Evolutionary conservation across 2,888 invertebrate species (phyloP), one percentile per base, ranked within the genome.

Genomic region (Panorpa germanica): DNA sequence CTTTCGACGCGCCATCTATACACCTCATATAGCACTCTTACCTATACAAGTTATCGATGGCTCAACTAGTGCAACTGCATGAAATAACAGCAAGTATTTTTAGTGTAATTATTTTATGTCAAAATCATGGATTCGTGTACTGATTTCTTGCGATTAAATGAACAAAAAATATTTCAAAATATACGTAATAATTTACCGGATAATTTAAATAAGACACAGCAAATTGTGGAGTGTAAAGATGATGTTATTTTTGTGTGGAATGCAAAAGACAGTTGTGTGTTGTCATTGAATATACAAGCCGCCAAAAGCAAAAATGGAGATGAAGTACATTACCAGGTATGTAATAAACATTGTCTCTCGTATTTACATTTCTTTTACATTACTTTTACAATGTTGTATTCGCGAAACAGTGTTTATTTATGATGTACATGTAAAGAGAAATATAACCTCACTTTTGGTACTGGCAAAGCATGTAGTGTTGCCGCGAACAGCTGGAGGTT

Each of bases 221-320:
- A 67, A 42, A 49, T 70, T 22, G 39, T 71, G 18, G 62, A 64
- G 30, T 61, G 65, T 35, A 61, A 61, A 23, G 69, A 70, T 40
- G 65, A 69, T 43, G 50, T 70, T 37, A 45, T 73, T 8, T 72
- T 61, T 45, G 59, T 60, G 5, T 73, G 72, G 73, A 60, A 69
- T 41, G 56, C 61, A 2, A 51, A 55, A 19, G 63, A 66, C 38
- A 59, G 55, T 36, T 63, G 62, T 37, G 48, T 72, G 34, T 45
- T 66, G 37, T 59, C 61, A 15, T 47, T 67, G 35, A 67, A 70
- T 48, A 48, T 69, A 44, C 50, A 63, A 38, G 50, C 52, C 11
- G 52, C 52, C 6, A 47, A 53, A 29, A 40, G 49, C 18, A 45
- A 53, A 32, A 48, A 46, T 32, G 47, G 47, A 15, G 50, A 55